phyloP scores from a whole-genome alignment of 2,797 vertebrate species.

The Sphenodon punctatus region DNA sequence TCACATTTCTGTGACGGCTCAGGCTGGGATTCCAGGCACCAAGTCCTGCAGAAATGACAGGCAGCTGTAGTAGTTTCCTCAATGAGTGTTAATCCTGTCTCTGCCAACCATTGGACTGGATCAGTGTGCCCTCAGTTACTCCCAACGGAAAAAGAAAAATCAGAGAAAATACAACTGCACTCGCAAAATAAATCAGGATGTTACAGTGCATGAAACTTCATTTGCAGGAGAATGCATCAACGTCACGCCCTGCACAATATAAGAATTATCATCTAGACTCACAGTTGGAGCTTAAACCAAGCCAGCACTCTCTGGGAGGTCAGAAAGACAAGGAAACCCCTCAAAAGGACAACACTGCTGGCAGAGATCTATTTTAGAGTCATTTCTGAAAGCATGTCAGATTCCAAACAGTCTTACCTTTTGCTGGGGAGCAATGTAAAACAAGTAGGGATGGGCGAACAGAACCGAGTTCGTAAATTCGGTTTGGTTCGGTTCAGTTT shows the following conservation, averaged over 20 bases:
- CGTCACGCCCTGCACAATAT: neutral
- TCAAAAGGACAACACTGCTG: neutral
- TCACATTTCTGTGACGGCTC: neutral
- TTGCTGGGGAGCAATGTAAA: neutral
- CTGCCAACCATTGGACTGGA: neutral
- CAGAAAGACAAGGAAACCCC: neutral
- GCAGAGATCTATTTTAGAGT: neutral
- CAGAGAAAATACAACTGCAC: neutral
- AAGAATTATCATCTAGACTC: neutral
- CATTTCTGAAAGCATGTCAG: neutral
- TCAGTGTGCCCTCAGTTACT: neutral
- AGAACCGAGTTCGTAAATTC: too few relatives aligned
- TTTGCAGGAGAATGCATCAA: fast-evolving
- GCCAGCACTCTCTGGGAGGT: fast-evolving
- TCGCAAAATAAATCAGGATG: neutral
- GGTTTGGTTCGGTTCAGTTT: too few relatives aligned
- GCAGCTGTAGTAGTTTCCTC: neutral
- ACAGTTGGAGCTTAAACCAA: neutral
- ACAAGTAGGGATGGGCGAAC: too few relatives aligned
- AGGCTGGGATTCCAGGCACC: neutral
- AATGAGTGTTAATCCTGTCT: neutral
- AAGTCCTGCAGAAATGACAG: neutral
- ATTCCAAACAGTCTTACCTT: neutral
- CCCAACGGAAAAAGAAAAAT: neutral
- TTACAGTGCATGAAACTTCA: neutral